These are phyloP conservation scores for Pelmatolapia mariae DNA, from an alignment of 2,113 vertebrate genomes.

Conservation along the genomic window DNA sequence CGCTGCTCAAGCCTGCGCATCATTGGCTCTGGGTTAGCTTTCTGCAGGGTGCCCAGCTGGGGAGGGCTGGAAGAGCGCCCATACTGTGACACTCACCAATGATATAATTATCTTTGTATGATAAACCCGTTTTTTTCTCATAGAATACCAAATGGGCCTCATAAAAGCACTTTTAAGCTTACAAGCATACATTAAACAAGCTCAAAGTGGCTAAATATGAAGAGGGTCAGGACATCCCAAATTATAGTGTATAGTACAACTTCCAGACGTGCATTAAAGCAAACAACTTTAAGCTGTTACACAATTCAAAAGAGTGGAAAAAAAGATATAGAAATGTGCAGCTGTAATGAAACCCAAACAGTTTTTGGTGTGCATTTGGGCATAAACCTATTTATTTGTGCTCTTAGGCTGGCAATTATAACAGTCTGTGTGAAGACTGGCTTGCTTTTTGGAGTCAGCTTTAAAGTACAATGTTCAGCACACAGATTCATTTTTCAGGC, in stretches of 20 bases:
- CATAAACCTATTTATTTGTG: not conserved
- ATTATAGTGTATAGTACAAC: not conserved
- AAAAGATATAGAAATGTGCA: not conserved
- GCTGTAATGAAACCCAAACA: not conserved
- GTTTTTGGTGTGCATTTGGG: not conserved
- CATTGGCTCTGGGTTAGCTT: constrained; percentile 1
- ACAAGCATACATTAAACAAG: not conserved
- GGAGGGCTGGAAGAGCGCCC: not conserved
- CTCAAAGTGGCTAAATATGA: not conserved
- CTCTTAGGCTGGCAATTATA: not conserved
- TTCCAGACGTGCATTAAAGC: not conserved
- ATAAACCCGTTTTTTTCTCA: not conserved
- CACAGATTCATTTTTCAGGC: not conserved
- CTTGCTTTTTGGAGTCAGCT: not conserved
- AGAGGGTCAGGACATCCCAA: not conserved
- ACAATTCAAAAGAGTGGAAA: not conserved
- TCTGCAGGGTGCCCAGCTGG: constrained; percentile 6
- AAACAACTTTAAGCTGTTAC: not conserved
- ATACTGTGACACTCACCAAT: not conserved
- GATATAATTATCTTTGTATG: constrained; percentile 9
- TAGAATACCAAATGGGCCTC: not conserved
- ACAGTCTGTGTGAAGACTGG: not conserved
- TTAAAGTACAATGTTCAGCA: not conserved
- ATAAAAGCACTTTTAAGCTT: not conserved
- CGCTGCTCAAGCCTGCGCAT: not conserved